These are phyloP conservation scores for Nannobrachium achirus DNA, from an alignment of 2,113 vertebrate species.

Conservation along the genomic window DNA sequence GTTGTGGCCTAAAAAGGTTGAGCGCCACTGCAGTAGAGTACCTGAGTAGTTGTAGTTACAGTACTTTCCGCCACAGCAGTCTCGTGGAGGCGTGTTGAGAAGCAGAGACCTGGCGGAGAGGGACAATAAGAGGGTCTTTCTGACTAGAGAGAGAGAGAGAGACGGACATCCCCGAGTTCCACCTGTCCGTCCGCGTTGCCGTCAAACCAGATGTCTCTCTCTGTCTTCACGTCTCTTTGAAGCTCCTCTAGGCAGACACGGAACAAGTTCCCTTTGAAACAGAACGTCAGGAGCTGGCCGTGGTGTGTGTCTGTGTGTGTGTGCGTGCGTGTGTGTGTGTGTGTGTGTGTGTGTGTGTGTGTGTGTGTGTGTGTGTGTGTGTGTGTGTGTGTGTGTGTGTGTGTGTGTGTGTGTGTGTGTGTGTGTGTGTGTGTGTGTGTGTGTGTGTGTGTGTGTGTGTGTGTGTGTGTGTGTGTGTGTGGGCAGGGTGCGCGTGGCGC, in stretches of 20 bases:
- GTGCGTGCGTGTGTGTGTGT: too few species aligned
- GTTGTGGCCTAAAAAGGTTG: too few species aligned
- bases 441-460: too few species aligned
- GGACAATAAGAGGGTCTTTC: neutral
- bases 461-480: too few species aligned
- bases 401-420: too few species aligned
- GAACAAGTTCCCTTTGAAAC: conserved; percentile 57
- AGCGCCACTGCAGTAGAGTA: too few species aligned
- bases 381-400: too few species aligned
- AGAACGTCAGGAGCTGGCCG: conserved; percentile 36
- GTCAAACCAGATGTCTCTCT: conserved; percentile 41
- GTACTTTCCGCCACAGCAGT: conserved; percentile 38
- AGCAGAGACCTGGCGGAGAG: conserved; percentile 39
- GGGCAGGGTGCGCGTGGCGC: conserved; percentile 48
- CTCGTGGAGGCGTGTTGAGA: conserved; percentile 26
- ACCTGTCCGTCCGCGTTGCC: conserved; percentile 66
- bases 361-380: too few species aligned
- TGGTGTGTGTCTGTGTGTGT: too few species aligned
- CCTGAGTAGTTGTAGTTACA: too few species aligned
- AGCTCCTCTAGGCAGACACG: conserved; percentile 61
- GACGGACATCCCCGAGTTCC: conserved; percentile 35
- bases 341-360: too few species aligned
- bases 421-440: too few species aligned
- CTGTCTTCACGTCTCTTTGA: conserved; percentile 64
- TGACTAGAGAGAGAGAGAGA: neutral